Evolutionary conservation across 2,113 vertebrate species (phyloP).

Genomic region (Empidonax traillii): DNA sequence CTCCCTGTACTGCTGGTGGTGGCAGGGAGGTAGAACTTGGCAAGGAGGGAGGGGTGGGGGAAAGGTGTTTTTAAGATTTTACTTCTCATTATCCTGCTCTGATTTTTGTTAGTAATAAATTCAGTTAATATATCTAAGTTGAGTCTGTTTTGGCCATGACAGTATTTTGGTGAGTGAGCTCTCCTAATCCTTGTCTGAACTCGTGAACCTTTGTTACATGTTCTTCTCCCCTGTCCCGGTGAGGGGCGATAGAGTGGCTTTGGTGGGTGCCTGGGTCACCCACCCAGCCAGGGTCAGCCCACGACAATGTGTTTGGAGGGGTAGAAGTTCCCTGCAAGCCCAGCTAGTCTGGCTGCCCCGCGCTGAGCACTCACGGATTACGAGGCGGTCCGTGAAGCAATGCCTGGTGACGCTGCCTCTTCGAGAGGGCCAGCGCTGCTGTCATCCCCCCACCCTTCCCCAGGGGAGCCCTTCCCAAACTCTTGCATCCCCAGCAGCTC

Average conservation of each 20-base stretch:
- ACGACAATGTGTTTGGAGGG: background rate
- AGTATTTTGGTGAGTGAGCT: background rate
- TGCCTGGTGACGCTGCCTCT: background rate
- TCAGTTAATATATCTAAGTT: background rate
- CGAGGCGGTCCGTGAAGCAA: background rate
- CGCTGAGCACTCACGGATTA: background rate
- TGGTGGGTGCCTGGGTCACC: background rate
- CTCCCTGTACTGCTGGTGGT: background rate
- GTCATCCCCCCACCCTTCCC: conserved; percentile 47
- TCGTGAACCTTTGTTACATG: background rate
- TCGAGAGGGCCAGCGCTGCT: background rate
- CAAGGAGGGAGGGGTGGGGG: background rate
- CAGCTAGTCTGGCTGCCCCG: background rate
- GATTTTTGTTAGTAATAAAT: background rate
- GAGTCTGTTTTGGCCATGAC: background rate
- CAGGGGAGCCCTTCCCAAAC: background rate
- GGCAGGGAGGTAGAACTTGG: background rate
- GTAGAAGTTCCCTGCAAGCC: background rate
- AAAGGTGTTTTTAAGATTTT: background rate
- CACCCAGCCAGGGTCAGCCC: background rate
- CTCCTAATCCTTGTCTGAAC: background rate
- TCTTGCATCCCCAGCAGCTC: background rate
- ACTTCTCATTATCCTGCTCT: background rate
- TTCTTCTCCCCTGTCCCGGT: background rate
- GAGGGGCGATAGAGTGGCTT: background rate